Evolutionary conservation across 2,888 invertebrate species (phyloP).

Genomic region (Drosophila quinaria): DNA sequence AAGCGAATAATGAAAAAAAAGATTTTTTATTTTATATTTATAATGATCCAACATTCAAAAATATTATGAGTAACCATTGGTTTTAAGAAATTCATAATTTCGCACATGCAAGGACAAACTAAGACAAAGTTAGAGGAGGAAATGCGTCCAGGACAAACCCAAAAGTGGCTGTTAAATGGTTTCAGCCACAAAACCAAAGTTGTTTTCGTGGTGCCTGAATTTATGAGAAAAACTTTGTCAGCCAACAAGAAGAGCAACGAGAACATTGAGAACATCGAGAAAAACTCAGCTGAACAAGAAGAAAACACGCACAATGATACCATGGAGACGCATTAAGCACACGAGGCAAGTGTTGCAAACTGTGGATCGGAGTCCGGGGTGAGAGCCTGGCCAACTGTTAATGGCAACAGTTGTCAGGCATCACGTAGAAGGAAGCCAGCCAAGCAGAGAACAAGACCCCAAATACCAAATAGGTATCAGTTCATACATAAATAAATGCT

Average conservation of each 20-base stretch:
- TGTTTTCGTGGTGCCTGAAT: conserved; percentile 38
- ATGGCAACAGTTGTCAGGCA: conserved; percentile 80
- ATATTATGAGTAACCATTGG: not conserved
- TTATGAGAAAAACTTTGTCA: conserved; percentile 69
- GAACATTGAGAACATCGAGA: conserved; percentile 3
- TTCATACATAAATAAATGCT: conserved; percentile 54
- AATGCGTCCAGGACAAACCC: conserved; percentile 3
- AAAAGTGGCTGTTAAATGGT: conserved; percentile 40
- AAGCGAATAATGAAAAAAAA: no score
- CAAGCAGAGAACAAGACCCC: conserved; percentile 2
- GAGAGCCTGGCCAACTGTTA: conserved; percentile 66
- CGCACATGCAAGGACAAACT: not conserved
- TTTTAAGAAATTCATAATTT: conserved; percentile 8
- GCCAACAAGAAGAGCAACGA: conserved; percentile 42
- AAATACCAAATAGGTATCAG: conserved; percentile 31
- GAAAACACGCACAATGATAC: conserved; percentile 56
- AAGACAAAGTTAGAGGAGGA: conserved; percentile 1
- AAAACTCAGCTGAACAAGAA: conserved; percentile 17
- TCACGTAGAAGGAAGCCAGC: conserved; percentile 38
- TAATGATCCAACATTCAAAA: not conserved
- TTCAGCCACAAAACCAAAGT: conserved; percentile 60
- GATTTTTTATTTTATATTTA: no score
- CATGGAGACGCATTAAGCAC: conserved; percentile 73
- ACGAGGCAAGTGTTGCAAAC: conserved; percentile 51
- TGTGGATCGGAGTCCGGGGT: conserved; percentile 23